Evolutionary conservation across 2,888 invertebrate species (phyloP).

Genomic region (Chymomyza procnemis): DNA sequence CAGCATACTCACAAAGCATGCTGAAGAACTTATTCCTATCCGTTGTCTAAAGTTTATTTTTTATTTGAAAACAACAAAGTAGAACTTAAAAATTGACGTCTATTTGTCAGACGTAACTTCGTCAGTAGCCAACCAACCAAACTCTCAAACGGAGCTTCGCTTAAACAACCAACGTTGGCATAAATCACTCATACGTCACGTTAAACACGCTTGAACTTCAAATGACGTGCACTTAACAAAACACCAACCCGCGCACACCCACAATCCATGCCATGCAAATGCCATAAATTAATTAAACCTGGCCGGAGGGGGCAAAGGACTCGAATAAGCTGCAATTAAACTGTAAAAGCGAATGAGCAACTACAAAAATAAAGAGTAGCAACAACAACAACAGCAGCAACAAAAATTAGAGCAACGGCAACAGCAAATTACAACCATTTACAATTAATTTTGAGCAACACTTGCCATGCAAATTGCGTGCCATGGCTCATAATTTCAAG

Average conservation of each 20-base stretch:
- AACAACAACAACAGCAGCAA: background rate
- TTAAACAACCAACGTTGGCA: slow-evolving; percentile 36
- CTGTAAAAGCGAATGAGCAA: slow-evolving; percentile 56
- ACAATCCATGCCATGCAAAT: slow-evolving; percentile 41
- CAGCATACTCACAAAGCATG: too few relatives aligned
- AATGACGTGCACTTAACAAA: slow-evolving; percentile 54
- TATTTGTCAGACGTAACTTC: background rate
- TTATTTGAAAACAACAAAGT: background rate
- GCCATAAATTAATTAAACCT: slow-evolving; percentile 65
- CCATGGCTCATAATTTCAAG: slow-evolving; percentile 67
- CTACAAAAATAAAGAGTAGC: background rate
- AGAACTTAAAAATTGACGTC: too few relatives aligned
- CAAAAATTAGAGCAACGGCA: slow-evolving; percentile 25
- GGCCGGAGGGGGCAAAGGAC: slow-evolving; percentile 26
- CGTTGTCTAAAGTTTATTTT: background rate
- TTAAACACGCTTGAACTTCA: slow-evolving; percentile 64
- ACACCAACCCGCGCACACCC: slow-evolving; percentile 3
- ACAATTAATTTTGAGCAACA: slow-evolving; percentile 66
- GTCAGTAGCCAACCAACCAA: background rate
- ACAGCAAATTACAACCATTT: slow-evolving; percentile 69
- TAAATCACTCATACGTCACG: slow-evolving; percentile 70
- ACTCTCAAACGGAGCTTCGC: background rate
- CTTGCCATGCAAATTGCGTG: slow-evolving; percentile 69
- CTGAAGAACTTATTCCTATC: too few relatives aligned
- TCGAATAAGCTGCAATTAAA: slow-evolving; percentile 63